Evolutionary conservation across 2,113 vertebrate genomes (phyloP).

Genomic region (Noturus placidus): DNA sequence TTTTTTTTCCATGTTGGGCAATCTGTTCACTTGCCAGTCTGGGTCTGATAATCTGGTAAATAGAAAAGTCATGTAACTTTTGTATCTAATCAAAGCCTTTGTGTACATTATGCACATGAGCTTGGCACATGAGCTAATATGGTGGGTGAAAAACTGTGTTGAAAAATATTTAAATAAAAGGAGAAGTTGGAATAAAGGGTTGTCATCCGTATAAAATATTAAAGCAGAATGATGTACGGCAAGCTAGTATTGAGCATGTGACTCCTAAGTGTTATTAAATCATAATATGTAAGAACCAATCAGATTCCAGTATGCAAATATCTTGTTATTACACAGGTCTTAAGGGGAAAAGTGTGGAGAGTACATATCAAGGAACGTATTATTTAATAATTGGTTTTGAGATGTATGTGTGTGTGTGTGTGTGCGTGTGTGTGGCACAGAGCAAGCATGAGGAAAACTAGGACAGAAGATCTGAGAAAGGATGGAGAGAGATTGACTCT

Average conservation of each 20-base stretch:
- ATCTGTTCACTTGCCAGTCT: not conserved
- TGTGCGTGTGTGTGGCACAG: not conserved
- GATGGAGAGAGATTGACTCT: conserved; percentile 13
- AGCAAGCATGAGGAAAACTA: conserved; percentile 43
- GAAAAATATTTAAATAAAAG: not conserved
- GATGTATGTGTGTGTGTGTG: not conserved
- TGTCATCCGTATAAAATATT: not conserved
- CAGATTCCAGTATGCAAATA: not conserved
- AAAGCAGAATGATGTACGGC: not conserved
- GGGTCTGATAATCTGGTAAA: not conserved
- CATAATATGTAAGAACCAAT: not conserved
- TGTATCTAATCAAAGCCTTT: not conserved
- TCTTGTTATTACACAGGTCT: not conserved
- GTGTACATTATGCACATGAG: not conserved
- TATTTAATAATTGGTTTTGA: not conserved
- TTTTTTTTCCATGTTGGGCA: not conserved
- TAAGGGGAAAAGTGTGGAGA: too few species aligned
- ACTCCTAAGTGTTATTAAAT: not conserved
- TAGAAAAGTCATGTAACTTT: not conserved
- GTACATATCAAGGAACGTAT: not conserved
- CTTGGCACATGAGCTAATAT: not conserved
- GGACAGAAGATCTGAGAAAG: conserved; percentile 33
- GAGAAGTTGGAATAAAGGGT: not conserved
- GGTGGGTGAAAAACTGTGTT: not conserved
- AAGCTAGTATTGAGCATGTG: not conserved